Evolutionary conservation across 92 coral and sea anemone species (phyloP).

Genomic region (Phenganax subtilis): DNA sequence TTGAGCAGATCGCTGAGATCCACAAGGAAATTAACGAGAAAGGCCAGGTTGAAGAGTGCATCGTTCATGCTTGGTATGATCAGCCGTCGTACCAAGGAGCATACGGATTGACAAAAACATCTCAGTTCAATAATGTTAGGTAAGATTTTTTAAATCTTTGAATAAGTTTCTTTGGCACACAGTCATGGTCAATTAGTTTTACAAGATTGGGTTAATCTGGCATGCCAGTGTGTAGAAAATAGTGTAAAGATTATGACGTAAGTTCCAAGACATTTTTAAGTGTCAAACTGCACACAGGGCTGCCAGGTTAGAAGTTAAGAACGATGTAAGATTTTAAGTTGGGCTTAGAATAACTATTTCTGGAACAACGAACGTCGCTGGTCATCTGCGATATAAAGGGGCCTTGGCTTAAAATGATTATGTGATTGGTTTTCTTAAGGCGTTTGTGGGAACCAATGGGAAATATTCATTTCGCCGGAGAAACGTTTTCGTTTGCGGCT

Average conservation of each 20-base stretch:
- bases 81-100: constrained; percentile 48
- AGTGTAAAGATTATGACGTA: no score
- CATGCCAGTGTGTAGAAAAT: no score
- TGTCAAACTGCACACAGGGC: no score
- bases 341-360: no score
- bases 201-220: not conserved
- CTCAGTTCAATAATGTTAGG: constrained; percentile 45
- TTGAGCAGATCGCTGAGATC: constrained; percentile 47
- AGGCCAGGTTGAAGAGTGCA: constrained; percentile 33
- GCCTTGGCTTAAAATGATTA: not conserved
- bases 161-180: not conserved
- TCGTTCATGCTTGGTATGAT: constrained; percentile 51
- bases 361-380: not conserved
- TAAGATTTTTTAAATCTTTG: not conserved
- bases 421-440: constrained; percentile 1
- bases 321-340: no score
- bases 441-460: constrained; percentile 30
- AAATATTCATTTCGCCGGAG: constrained; percentile 41
- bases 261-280: no score
- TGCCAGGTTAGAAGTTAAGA: no score
- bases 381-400: not conserved
- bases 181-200: not conserved
- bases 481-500: constrained; percentile 33
- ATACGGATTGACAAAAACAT: constrained; percentile 39
- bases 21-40: constrained; percentile 44